Base-by-base conservation (phyloP, 2,888 invertebrate genomes). In the Oxycera nigricornis region DNA sequence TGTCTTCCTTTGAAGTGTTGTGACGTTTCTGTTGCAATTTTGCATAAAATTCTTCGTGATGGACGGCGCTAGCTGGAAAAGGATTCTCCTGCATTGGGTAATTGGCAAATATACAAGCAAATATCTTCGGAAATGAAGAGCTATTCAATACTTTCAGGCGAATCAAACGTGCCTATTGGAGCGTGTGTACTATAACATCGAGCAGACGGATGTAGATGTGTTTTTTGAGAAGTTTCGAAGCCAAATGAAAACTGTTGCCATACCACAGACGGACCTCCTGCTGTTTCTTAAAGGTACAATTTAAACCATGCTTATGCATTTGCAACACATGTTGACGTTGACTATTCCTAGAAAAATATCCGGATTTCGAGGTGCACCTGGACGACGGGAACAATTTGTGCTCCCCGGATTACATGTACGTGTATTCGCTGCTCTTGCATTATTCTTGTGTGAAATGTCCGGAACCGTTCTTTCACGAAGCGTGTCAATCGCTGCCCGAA, bases 401-500 rank as follows among this genome's bases (percentile, higher is more conserved):
- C 26, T 73, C 79, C 0, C 72, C 77, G 0, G 85, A 85, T 65
- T 83, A 83, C 72, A 68, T 84, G 2, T 84, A 82, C 73, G 79
- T 82, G 1, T 85, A 84, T 74, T 83, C 85, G 0, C 73, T 85
- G 3, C 75, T 85, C 0, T 76, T 85, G 72, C 85, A 85, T 75
- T 84, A 81, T 76, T 80, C 81, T 2, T 85, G 85, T 73, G 81
- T 85, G 0, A 81, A 80, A 76, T 76, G 76, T 73, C 81, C 82
- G 0, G 79, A 80, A 24, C 77, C 78, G 35, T 78, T 78, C 65
- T 84, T 84, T 52, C 85, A 84, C 68, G 79, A 79, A 67, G 80
- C 81, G 3, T 85, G 86, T 73, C 78, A 81, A 41, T 78, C 76
- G n/a, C 77, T 85, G 2, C 77, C 81, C 1, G 80, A 80, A 22